phyloP scores from a whole-genome alignment of 1,140 invertebrate species.

The Calycopis cecrops region DNA sequence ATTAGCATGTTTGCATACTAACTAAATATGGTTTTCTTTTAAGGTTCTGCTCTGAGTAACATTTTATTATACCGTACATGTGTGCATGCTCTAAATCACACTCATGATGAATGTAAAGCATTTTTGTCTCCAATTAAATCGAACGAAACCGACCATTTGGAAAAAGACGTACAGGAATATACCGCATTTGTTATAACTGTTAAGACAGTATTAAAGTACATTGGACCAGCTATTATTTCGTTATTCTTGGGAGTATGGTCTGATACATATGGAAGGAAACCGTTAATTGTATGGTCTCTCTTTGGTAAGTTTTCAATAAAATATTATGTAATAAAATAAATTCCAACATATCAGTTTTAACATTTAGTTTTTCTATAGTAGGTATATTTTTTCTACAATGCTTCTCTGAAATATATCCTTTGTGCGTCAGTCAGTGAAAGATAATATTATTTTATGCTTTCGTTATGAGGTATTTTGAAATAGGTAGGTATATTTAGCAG shows the following conservation, averaged over 20 bases:
- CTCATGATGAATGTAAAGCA: conserved; percentile 42
- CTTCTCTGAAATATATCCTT: too few species aligned
- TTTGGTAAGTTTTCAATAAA: conserved; percentile 47
- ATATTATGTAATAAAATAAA: too few species aligned
- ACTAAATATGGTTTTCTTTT: too few species aligned
- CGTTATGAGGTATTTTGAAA: too few species aligned
- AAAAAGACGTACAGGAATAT: conserved; percentile 78
- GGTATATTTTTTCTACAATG: too few species aligned
- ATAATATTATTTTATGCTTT: too few species aligned
- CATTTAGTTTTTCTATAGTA: too few species aligned
- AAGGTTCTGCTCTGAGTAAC: conserved; percentile 51
- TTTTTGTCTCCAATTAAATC: conserved; percentile 50
- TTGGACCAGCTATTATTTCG: conserved; percentile 78
- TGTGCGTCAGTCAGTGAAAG: too few species aligned
- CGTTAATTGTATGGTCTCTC: conserved; percentile 75
- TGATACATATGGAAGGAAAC: conserved; percentile 82
- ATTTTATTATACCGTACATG: conserved; percentile 56
- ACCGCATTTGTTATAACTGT: conserved; percentile 76
- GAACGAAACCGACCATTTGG: conserved; percentile 72
- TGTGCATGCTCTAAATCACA: conserved; percentile 42
- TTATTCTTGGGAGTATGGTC: conserved; percentile 84
- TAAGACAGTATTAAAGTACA: conserved; percentile 76
- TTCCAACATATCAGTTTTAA: too few species aligned
- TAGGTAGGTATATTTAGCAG: too few species aligned
- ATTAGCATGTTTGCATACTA: too few species aligned